Conservation (phyloP, 2,113 vertebrate genomes). For the Malurus elegans region DNA sequence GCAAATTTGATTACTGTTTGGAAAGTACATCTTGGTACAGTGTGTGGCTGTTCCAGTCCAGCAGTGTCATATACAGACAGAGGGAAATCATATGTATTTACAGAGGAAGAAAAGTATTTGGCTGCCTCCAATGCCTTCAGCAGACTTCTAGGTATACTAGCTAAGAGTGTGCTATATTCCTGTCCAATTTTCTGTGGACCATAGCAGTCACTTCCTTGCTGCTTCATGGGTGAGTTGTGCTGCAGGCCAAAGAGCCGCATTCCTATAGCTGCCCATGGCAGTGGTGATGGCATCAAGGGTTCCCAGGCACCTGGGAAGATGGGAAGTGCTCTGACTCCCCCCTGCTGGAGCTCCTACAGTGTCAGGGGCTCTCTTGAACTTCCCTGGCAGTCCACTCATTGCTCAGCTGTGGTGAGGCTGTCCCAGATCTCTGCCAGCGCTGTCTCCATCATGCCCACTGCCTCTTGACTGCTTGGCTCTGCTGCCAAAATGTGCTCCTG, state of each 20-base stretch:
- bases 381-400: background rate
- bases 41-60: background rate
- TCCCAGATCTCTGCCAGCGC: background rate
- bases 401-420: background rate
- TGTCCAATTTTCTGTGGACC: background rate
- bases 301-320: background rate
- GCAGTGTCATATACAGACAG: background rate
- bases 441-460: background rate
- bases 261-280: rapidly evolving
- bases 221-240: background rate
- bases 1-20: background rate
- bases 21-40: background rate
- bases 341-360: rapidly evolving
- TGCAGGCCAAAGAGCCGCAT: background rate
- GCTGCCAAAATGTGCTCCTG: background rate
- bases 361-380: background rate
- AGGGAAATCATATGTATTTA: background rate
- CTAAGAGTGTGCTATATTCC: background rate
- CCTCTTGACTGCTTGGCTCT: background rate
- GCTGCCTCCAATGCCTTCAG: background rate
- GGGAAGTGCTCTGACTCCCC: rapidly evolving
- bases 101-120: background rate
- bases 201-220: background rate
- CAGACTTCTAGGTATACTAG: background rate
- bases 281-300: background rate